Evolutionary conservation across 1,140 invertebrate genomes (phyloP).

Genomic region (Hypsibius dujardini): DNA sequence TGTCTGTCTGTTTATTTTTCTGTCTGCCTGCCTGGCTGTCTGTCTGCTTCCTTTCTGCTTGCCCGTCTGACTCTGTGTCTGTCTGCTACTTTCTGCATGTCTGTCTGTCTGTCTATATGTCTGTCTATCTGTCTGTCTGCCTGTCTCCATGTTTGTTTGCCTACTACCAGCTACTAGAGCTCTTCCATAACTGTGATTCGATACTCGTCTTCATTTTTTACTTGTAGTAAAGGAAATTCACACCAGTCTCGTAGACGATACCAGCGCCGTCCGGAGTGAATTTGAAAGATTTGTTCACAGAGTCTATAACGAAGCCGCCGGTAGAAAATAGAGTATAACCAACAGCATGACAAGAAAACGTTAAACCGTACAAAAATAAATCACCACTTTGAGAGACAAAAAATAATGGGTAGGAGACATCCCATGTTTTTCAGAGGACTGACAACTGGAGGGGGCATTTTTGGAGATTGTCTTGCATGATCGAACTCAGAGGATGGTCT

Average conservation of each 20-base stretch:
- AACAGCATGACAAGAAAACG: background rate
- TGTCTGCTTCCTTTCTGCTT: no score
- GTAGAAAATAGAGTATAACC: background rate
- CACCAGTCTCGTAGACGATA: background rate
- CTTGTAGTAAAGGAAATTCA: slow-evolving; percentile 11
- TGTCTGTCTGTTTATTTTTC: no score
- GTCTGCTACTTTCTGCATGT: no score
- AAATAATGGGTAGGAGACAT: background rate
- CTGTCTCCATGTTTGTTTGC: no score
- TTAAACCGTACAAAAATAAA: background rate
- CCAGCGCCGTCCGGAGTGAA: background rate
- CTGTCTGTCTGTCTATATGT: no score
- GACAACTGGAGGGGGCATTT: background rate
- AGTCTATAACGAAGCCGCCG: background rate
- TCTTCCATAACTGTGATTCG: background rate
- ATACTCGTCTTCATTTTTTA: background rate
- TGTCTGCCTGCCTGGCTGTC: no score
- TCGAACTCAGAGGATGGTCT: slow-evolving; percentile 64
- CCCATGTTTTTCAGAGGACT: background rate
- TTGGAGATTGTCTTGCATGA: background rate
- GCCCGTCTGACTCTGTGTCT: no score
- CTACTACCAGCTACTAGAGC: no score
- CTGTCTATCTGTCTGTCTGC: no score
- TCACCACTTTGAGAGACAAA: background rate
- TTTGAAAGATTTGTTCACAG: background rate